These are phyloP conservation scores for Electrophaes corylata DNA, from an alignment of 2,888 invertebrate genomes.

Conservation along the genomic window DNA sequence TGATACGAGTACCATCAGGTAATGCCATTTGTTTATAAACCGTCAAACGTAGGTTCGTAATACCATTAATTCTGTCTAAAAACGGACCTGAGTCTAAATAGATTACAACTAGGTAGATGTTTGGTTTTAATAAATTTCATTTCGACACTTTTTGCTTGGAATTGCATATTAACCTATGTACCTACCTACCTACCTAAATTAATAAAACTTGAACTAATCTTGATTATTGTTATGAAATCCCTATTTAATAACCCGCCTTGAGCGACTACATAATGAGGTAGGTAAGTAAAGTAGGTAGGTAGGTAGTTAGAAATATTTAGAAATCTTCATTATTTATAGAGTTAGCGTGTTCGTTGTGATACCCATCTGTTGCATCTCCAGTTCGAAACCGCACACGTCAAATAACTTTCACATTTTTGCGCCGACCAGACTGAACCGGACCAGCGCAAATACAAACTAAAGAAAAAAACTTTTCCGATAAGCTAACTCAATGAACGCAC, in stretches of 20 bases:
- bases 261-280: background rate
- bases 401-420: conserved; percentile 70
- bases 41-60: too few relatives aligned
- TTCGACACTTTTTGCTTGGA: conserved; percentile 22
- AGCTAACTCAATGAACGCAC: conserved; percentile 43
- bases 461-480: conserved; percentile 26
- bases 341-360: conserved; percentile 33
- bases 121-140: conserved; percentile 19
- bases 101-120: background rate
- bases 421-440: conserved; percentile 25
- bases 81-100: background rate
- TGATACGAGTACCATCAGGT: too few relatives aligned
- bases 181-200: too few relatives aligned
- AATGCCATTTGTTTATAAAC: too few relatives aligned
- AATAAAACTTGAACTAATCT: conserved; percentile 1
- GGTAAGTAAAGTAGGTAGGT: too few relatives aligned
- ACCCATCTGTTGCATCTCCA: conserved; percentile 29
- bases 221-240: background rate
- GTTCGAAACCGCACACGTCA: conserved; percentile 41
- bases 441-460: conserved; percentile 25
- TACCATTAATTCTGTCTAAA: too few relatives aligned
- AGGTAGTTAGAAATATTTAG: conserved; percentile 1
- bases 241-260: background rate
- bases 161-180: conserved; percentile 1
- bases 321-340: conserved; percentile 11